Evolutionary conservation across 1,140 invertebrate genomes (phyloP).

Genomic region (Anastatus disparis): DNA sequence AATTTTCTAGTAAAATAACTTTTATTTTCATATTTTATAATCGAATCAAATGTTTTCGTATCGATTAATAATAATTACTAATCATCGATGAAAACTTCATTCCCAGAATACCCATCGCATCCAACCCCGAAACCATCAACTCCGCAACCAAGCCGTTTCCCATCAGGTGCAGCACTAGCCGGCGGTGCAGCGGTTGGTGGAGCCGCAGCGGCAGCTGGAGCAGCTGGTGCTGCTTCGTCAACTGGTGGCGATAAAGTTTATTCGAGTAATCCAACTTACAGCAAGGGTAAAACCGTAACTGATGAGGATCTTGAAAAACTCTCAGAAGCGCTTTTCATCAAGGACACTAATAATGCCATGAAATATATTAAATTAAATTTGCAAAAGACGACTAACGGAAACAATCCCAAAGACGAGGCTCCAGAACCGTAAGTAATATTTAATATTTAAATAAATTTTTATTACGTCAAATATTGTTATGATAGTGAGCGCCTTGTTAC

Average conservation of each 20-base stretch:
- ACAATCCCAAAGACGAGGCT: conserved; percentile 76
- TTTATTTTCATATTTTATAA: too few relatives aligned
- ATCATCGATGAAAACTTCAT: too few relatives aligned
- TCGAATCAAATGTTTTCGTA: too few relatives aligned
- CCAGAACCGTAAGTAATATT: conserved; percentile 74
- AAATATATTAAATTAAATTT: conserved; percentile 75
- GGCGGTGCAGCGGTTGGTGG: conserved; percentile 25
- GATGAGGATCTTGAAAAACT: conserved; percentile 75
- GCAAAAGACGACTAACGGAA: conserved; percentile 77
- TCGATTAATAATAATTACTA: too few relatives aligned
- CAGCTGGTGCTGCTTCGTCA: conserved; percentile 3
- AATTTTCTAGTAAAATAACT: too few relatives aligned
- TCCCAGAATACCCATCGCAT: not conserved
- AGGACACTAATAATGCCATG: conserved; percentile 77
- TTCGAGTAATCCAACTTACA: conserved; percentile 58
- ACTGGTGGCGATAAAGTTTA: conserved; percentile 44
- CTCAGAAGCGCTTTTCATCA: conserved; percentile 77
- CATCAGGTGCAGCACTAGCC: conserved; percentile 36
- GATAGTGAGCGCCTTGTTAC: too few relatives aligned
- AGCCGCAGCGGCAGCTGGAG: conserved; percentile 12
- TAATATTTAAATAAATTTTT: not conserved
- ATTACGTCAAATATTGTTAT: too few relatives aligned
- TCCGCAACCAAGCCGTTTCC: conserved; percentile 35
- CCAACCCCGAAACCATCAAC: not conserved
- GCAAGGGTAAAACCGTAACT: conserved; percentile 61